Evolutionary conservation across 2,113 vertebrate genomes (phyloP), one percentile per base, ranked within the genome.

Genomic region (Oreochromis aureus): DNA sequence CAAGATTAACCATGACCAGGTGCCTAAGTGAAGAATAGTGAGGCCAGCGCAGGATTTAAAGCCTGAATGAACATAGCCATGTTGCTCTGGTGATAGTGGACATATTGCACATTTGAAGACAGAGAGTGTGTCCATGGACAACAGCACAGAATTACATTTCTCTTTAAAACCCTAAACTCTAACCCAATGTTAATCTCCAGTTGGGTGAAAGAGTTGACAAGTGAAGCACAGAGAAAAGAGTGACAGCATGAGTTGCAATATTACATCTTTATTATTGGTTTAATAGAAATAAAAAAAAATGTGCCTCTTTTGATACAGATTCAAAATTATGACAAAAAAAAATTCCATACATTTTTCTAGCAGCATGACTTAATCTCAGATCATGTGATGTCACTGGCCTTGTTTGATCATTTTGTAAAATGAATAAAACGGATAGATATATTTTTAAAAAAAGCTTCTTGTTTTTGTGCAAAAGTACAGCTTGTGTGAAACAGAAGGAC

Each of bases 231-330:
- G 61, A 91, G 34, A 88, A 86, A 89, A 82, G 44, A 88, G 34
- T 11, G 10, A 79, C 27, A 83, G 78, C 80, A 36, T n/a, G 86
- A 53, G 15, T 69, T 84, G 7, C 61, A 85, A 91, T 90, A 85
- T 95, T 91, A 94, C 69, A 66, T 84, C 71, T 95, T 94, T 96
- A 95, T 93, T 95, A 90, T 91, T 92, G 91, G 84, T 95, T 94
- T 92, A 92, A 94, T 94, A 93, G 78, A 92, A 95, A 93, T 94
- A 36, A 66, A 89, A 92, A 89, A 92, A 89, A 93, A 82, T 19
- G 66, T 93, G 90, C 86, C 87, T 92, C 79, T 34, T 58, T 87
- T 90, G 83, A 91, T 91, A 94, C 76, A 92, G 91, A 94, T 91
- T 89, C 54, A 83, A 90, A 95, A 92, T 92, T 81, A 93, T 81